Conservation (phyloP, 2,888 invertebrate genomes). For the Eledone cirrhosa region DNA sequence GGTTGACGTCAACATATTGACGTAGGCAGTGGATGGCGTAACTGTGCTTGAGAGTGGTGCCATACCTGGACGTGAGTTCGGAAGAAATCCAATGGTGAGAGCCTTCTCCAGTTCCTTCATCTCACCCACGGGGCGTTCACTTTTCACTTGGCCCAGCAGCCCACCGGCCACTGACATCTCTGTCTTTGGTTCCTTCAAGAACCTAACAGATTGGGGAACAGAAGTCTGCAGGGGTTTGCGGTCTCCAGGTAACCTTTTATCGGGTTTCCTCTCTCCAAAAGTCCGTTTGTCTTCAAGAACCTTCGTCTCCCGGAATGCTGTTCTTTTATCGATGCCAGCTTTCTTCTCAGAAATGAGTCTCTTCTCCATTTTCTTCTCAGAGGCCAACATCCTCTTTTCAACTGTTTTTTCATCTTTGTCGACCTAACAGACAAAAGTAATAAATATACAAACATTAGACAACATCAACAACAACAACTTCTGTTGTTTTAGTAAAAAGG, state of each 20-base stretch:
- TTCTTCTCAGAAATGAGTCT: background rate
- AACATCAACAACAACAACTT: too few species aligned
- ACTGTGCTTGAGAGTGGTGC: constrained; percentile 17
- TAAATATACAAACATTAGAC: too few species aligned
- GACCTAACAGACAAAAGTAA: background rate
- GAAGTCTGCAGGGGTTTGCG: too few species aligned
- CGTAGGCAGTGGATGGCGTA: background rate
- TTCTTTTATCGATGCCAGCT: background rate
- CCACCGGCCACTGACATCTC: too few species aligned
- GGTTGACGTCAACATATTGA: background rate
- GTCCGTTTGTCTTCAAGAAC: too few species aligned
- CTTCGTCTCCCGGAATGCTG: too few species aligned
- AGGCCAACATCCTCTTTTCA: background rate
- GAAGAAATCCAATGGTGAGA: constrained; percentile 18
- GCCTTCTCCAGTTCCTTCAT: constrained; percentile 23
- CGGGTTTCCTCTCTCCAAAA: too few species aligned
- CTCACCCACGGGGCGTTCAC: background rate
- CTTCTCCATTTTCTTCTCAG: constrained; percentile 4
- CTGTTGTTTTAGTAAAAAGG: too few species aligned
- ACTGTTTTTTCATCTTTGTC: constrained; percentile 10
- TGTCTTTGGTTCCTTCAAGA: too few species aligned
- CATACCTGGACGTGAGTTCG: constrained; percentile 1
- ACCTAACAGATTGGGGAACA: too few species aligned
- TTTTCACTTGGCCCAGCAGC: background rate
- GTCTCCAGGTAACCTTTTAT: too few species aligned